These are phyloP conservation scores for Neosilurus hyrtlii DNA, from an alignment of 2,797 vertebrate genomes.

Conservation along the genomic window DNA sequence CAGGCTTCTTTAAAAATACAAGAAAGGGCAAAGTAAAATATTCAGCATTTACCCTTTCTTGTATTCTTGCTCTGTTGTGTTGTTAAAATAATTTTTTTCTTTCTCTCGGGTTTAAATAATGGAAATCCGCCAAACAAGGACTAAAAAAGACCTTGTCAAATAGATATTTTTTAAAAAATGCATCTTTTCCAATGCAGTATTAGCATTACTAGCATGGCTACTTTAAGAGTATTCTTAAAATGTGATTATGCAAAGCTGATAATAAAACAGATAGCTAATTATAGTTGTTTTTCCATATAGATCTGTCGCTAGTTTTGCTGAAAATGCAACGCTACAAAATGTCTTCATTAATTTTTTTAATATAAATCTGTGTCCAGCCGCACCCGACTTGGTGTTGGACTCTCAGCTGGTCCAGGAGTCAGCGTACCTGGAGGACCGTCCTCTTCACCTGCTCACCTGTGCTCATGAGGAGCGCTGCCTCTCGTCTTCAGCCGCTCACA, in stretches of 20 bases:
- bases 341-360: not conserved
- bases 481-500: slow-evolving; percentile 82
- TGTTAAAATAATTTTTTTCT: not conserved
- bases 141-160: no score
- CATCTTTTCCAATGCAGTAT: not conserved
- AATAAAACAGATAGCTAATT: no score
- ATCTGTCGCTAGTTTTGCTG: not conserved
- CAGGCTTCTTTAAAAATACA: no score
- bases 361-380: slow-evolving; percentile 66
- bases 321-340: not conserved
- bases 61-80: no score
- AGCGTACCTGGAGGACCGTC: slow-evolving; percentile 91
- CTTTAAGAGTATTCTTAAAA: not conserved
- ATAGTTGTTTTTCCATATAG: not conserved
- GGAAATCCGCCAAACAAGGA: no score
- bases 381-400: slow-evolving; percentile 90
- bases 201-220: not conserved
- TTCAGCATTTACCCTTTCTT: no score
- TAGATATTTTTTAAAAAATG: not conserved
- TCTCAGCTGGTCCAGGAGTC: slow-evolving; percentile 90
- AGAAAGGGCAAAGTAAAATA: no score
- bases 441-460: slow-evolving; percentile 86
- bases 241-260: not conserved
- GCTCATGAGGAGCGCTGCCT: slow-evolving; percentile 95
- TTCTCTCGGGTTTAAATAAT: not conserved